Percentiles rank a stretch among this genome's conserved stretches.
phyloP scores from a whole-genome alignment of 2,888 invertebrate genomes.

The Perizoma affinitatum region DNA sequence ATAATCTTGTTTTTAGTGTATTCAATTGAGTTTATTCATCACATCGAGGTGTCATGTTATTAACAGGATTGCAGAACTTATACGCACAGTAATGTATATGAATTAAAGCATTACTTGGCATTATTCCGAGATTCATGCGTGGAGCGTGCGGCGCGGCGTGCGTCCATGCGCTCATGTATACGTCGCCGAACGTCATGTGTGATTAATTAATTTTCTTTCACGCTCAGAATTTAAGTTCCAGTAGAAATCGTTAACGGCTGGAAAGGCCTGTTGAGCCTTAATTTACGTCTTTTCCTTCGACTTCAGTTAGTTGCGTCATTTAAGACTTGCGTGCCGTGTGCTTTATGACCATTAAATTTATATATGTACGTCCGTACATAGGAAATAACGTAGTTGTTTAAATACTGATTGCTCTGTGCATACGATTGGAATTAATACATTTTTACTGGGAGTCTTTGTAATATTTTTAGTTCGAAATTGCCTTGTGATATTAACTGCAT shows the following conservation, averaged over 20 bases:
- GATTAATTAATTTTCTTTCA: constrained; percentile 82
- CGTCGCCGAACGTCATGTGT: constrained; percentile 59
- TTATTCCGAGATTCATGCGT: constrained; percentile 28
- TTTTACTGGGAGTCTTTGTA: constrained; percentile 48
- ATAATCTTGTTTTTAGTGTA: constrained; percentile 31
- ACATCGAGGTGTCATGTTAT: constrained; percentile 37
- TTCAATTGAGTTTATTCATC: constrained; percentile 32
- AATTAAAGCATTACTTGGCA: constrained; percentile 30
- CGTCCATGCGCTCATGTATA: constrained; percentile 31
- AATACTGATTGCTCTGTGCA: constrained; percentile 70
- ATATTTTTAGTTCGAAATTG: constrained; percentile 34
- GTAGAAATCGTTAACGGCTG: constrained; percentile 76
- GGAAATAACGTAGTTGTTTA: constrained; percentile 78
- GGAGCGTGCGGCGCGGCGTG: constrained; percentile 12
- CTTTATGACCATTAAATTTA: constrained; percentile 75
- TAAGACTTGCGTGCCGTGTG: constrained; percentile 73
- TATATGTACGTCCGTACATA: constrained; percentile 63
- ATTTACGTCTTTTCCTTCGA: constrained; percentile 75
- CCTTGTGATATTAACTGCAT: constrained; percentile 31
- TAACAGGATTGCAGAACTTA: constrained; percentile 42
- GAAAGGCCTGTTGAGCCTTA: constrained; percentile 79
- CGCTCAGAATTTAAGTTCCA: constrained; percentile 71
- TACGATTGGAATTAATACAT: constrained; percentile 62
- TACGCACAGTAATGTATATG: constrained; percentile 30
- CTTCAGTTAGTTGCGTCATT: constrained; percentile 73